These are phyloP conservation scores for Catharus ustulatus DNA, from an alignment of 2,797 vertebrate species.

Conservation along the genomic window DNA sequence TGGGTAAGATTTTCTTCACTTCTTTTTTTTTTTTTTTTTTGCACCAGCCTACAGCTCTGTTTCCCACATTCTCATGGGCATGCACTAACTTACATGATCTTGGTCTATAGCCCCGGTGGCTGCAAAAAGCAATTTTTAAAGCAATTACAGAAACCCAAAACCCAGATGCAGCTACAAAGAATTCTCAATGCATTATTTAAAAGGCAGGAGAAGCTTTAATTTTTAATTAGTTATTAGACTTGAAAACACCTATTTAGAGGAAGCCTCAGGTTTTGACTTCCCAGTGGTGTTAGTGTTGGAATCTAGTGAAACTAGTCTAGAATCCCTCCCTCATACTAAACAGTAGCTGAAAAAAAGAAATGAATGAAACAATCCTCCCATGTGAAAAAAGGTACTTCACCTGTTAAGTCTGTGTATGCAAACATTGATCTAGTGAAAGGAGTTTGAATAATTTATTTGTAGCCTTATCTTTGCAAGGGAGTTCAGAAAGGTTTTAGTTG, in stretches of 20 bases:
- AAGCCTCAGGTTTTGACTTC: background rate
- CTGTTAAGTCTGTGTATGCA: background rate
- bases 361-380: background rate
- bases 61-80: background rate
- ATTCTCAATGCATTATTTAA: constrained; percentile 13
- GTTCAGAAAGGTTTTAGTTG: background rate
- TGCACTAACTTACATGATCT: background rate
- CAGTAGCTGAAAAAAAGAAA: background rate
- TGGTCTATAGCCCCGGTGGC: background rate
- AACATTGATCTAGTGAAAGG: background rate
- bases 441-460: background rate
- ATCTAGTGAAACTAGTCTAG: background rate
- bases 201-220: background rate
- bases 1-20: background rate
- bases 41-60: background rate
- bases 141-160: background rate
- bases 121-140: background rate
- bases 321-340: background rate
- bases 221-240: constrained; percentile 16
- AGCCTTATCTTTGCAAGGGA: background rate
- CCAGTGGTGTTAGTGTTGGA: background rate
- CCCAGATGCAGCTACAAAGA: background rate
- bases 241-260: constrained; percentile 6
- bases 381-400: background rate
- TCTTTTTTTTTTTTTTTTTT: background rate